Conservation (phyloP, 2,888 invertebrate genomes). For the Drosophila subquinaria region DNA sequence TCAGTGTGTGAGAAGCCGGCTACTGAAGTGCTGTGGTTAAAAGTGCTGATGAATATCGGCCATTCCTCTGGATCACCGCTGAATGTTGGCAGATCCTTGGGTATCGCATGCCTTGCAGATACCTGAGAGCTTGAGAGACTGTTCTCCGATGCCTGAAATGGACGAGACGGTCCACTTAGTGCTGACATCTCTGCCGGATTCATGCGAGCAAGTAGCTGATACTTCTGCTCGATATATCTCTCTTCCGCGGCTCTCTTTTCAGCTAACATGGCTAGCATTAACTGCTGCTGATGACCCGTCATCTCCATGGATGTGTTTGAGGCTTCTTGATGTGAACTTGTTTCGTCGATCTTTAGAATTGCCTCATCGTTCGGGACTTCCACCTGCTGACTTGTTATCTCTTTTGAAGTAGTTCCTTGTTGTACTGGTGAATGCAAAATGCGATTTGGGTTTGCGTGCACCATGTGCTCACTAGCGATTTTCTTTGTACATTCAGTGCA, state of each 20-base stretch:
- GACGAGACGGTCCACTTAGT: background rate
- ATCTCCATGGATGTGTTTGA: background rate
- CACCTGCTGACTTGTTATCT: background rate
- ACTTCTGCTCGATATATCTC: background rate
- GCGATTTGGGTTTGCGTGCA: background rate
- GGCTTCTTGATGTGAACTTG: background rate
- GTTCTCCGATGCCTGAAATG: background rate
- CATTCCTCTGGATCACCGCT: background rate
- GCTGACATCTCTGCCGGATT: background rate
- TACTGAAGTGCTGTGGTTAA: background rate
- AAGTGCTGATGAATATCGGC: conserved; percentile 1
- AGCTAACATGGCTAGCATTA: background rate
- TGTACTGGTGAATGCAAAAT: background rate
- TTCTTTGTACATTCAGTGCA: background rate
- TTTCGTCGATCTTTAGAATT: background rate
- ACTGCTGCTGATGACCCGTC: background rate
- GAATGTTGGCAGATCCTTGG: background rate
- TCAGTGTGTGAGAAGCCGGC: background rate
- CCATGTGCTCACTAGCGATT: background rate
- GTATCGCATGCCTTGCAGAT: background rate
- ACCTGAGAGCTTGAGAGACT: background rate
- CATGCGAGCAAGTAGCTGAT: background rate
- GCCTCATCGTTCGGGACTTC: background rate
- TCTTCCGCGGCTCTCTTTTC: background rate
- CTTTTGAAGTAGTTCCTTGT: background rate